Evolutionary conservation across 2,888 invertebrate genomes (phyloP), one percentile per base, ranked within the genome.

Genomic region (Ophion costatus): DNA sequence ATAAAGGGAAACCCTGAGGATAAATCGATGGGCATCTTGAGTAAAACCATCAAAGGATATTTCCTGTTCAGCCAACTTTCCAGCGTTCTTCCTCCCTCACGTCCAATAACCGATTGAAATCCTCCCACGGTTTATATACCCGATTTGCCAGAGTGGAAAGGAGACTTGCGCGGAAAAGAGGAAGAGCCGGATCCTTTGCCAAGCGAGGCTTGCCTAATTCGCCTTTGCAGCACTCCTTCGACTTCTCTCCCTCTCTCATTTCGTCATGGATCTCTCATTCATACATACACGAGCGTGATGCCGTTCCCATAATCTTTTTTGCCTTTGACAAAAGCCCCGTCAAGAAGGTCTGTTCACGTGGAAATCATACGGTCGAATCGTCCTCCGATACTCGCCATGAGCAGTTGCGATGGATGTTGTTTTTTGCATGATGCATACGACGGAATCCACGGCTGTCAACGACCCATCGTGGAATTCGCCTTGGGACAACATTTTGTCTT

Each of bases 141-240:
- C 81, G 42, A 73, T 78, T 80, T 79, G 51, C 56, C 71, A 75
- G 14, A 29, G 63, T 64, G 51, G 42, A 64, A 78, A 29, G 57
- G 56, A 61, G 67, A 59, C 64, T 67, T 2, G 45, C 70, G n/a
- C 71, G 10, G 56, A 70, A 64, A 80, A 67, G 82, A 67, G 79
- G 24, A 69, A 83, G 87, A 20, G 90, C 89, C 90, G 91, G 91
- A 91, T 93, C 91, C 93, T 93, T 93, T 93, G 93, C 92, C 89
- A 90, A 93, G 91, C 90, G 89, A 91, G 91, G 92, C 93, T 92
- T 91, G 91, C 90, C 92, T 93, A 93, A 93, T 84, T 93, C 91
- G 91, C 83, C 87, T 88, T 87, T 79, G 61, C 22, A n/a, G n/a
- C 61, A 11, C 64, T 74, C 67, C 64, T 38, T 80, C 56, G 56